Evolutionary conservation across 2,888 invertebrate species (phyloP).

Genomic region (Eupithecia dodoneata): DNA sequence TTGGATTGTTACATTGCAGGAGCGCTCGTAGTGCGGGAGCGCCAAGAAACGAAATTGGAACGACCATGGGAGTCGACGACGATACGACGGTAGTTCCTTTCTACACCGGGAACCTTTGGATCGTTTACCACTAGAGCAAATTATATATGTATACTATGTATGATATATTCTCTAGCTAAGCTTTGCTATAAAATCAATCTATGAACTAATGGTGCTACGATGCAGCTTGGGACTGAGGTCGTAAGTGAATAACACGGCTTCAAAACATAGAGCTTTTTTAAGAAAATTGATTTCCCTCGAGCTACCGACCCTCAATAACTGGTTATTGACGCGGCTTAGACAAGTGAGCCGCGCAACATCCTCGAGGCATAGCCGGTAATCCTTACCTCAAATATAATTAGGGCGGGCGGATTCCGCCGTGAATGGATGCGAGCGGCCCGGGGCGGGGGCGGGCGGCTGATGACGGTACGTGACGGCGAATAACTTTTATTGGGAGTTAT

Average conservation of each 20-base stretch:
- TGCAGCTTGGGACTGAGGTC: background rate
- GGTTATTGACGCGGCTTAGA: constrained; percentile 6
- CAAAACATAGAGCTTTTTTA: background rate
- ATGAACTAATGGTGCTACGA: background rate
- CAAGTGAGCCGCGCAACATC: constrained; percentile 18
- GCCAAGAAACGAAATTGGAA: no score
- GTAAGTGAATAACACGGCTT: background rate
- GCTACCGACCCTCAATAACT: background rate
- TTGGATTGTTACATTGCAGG: no score
- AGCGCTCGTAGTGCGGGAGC: no score
- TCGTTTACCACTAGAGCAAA: background rate
- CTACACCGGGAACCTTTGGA: background rate
- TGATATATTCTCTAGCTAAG: no score
- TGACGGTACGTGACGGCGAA: constrained; percentile 24
- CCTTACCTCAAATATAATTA: constrained; percentile 30
- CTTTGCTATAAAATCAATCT: no score
- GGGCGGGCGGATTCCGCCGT: constrained; percentile 50
- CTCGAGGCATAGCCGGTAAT: constrained; percentile 1
- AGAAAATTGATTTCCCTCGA: background rate
- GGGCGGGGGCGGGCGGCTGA: constrained; percentile 3
- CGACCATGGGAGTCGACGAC: no score
- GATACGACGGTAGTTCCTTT: no score
- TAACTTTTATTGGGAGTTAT: constrained; percentile 19
- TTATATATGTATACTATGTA: no score
- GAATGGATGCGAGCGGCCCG: constrained; percentile 42